Conservation (phyloP, 2,888 invertebrate species). For the Megalurothrips usitatus region DNA sequence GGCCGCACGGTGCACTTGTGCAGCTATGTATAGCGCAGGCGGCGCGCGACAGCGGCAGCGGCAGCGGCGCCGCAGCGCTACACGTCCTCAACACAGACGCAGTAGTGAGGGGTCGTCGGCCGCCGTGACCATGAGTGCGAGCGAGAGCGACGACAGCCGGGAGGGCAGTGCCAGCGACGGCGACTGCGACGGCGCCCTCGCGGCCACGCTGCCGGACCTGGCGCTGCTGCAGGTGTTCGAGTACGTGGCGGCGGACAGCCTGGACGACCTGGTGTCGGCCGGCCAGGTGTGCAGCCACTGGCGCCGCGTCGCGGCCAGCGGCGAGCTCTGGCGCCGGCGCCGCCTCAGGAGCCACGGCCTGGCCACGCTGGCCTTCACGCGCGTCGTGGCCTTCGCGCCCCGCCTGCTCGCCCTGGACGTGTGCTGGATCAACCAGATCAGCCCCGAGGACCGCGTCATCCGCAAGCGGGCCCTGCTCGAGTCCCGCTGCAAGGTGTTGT, state of each 20-base stretch:
- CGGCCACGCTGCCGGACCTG: constrained; percentile 8
- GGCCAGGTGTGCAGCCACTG: constrained; percentile 21
- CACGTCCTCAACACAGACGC: no score
- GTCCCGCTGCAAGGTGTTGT: neutral
- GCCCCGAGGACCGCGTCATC: constrained; percentile 5
- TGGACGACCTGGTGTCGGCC: constrained; percentile 15
- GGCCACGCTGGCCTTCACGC: constrained; percentile 10
- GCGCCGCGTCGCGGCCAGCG: constrained; percentile 6
- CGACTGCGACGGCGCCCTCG: neutral
- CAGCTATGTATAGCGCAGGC: no score
- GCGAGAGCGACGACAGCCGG: neutral
- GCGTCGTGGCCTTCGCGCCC: constrained; percentile 14
- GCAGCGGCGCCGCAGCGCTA: no score
- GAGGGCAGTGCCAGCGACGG: neutral
- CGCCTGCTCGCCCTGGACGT: neutral
- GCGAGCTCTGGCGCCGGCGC: neutral
- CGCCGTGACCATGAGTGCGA: no score
- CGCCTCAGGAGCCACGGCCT: neutral
- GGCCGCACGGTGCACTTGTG: no score
- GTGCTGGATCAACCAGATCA: constrained; percentile 19
- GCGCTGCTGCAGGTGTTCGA: constrained; percentile 1
- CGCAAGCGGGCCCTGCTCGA: neutral
- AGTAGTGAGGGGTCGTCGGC: no score
- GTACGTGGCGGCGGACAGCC: constrained; percentile 6
- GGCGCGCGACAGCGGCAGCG: no score